Percentiles rank a stretch among this genome's conserved stretches.
Conservation (phyloP, 30 jellyfish, hydroid and myxozoan genomes). For the Turritopsis rubra region DNA sequence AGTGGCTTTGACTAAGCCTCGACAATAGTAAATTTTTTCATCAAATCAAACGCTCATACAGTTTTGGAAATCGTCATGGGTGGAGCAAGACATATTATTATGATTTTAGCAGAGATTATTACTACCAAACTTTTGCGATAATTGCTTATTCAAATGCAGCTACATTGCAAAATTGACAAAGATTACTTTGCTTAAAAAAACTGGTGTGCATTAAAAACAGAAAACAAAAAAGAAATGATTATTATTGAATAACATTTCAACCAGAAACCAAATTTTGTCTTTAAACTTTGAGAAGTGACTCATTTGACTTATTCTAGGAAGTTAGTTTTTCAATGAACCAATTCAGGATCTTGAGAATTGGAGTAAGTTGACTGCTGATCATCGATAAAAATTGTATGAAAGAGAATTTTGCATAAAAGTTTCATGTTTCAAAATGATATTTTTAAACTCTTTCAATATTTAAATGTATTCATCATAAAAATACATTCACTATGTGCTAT, state of each 20-base stretch:
- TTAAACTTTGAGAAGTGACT: background rate
- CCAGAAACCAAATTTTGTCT: too few relatives aligned
- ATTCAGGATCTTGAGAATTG: too few relatives aligned
- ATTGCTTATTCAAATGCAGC: background rate
- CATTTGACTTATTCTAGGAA: background rate
- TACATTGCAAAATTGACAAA: background rate
- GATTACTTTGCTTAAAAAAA: background rate
- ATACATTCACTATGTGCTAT: background rate
- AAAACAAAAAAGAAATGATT: too few relatives aligned
- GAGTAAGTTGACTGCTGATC: background rate
- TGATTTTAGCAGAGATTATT: background rate
- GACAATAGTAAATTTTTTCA: background rate
- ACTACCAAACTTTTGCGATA: background rate
- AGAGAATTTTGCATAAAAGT: background rate
- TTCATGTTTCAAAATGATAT: background rate
- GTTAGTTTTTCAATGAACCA: too few relatives aligned
- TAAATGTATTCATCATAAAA: background rate
- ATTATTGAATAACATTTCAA: too few relatives aligned
- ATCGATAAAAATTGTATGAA: background rate
- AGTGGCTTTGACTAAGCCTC: background rate
- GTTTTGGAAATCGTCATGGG: background rate
- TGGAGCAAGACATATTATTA: background rate
- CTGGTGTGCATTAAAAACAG: too few relatives aligned
- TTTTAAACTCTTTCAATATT: background rate
- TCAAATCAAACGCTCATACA: background rate